These are phyloP conservation scores for Luffia ferchaultella DNA, from an alignment of 2,888 invertebrate genomes.

Conservation along the genomic window DNA sequence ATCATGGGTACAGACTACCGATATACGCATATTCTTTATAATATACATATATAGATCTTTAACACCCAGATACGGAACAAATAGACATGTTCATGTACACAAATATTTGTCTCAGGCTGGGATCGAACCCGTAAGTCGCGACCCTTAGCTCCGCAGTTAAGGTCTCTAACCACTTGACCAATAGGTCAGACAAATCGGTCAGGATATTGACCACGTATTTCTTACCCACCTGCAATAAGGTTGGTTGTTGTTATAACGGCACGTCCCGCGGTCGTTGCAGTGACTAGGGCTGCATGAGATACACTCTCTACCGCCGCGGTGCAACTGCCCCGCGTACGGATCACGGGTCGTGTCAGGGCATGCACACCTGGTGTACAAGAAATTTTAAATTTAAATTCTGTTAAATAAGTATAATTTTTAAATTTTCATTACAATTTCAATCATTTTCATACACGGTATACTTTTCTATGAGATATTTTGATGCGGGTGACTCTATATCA, in stretches of 20 bases:
- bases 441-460: background rate
- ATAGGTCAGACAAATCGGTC: no score
- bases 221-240: slow-evolving; percentile 78
- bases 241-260: slow-evolving; percentile 77
- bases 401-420: background rate
- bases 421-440: background rate
- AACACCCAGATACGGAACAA: no score
- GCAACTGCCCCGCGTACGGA: slow-evolving; percentile 72
- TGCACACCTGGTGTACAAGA: slow-evolving; percentile 50
- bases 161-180: no score
- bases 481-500: background rate
- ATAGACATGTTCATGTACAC: no score
- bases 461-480: background rate
- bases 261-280: slow-evolving; percentile 87
- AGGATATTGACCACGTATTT: no score
- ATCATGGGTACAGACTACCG: no score
- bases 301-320: slow-evolving; percentile 77
- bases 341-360: slow-evolving; percentile 82
- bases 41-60: no score
- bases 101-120: no score
- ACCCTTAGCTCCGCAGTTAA: no score
- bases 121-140: no score
- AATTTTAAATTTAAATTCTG: background rate
- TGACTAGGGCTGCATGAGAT: slow-evolving; percentile 78
- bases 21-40: no score